Base-by-base conservation (phyloP, 2,797 vertebrate species). In the Dendrocincla fuliginosa region DNA sequence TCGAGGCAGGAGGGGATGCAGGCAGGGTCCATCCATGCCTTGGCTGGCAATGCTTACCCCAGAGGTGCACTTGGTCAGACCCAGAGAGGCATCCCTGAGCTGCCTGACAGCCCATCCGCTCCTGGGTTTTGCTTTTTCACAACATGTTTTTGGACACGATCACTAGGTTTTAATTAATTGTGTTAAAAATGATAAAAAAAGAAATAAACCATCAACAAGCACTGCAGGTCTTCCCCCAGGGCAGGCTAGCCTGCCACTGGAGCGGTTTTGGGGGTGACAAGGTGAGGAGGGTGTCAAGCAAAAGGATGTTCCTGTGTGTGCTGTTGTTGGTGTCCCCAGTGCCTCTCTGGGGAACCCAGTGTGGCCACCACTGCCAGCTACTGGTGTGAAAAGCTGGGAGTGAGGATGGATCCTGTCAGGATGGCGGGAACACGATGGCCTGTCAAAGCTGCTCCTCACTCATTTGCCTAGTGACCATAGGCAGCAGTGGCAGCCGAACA, bases 381-480 rank as follows among this genome's bases (percentile, higher is more conserved):
- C 44, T 1, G 9, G 93, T 90, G 92, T 95, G 92, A 95, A 95
- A 87, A 95, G 85, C 93, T 85, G 89, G n/a, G 39, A 83, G 65
- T 0, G 6, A 59, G 73, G 50, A 41, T 0, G 17, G 85, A 59
- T 78, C 55, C 75, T 39, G 63, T 64, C 53, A n/a, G 46, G 55
- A 57, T 83, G 13, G 0, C 22, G 0, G 63, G 78, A 93, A 94
- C 59, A 65, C 24, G 78, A 37, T 4, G 79, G 14, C 52, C 55
- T 96, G 94, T 95, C 94, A 97, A 63, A 94, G 47, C 91, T 5
- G 32, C 84, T 97, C 89, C 91, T 42, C 0, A 1, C 87, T 90
- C 65, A 2, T 81, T 64, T 94, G 96, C 84, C 92, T 84, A 90
- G 78, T 93, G 96, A 93, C 94, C 55, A 83, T 85, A 93, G 84